Base-by-base conservation (phyloP, 2,797 vertebrate species). In the Erpetoichthys calabaricus region DNA sequence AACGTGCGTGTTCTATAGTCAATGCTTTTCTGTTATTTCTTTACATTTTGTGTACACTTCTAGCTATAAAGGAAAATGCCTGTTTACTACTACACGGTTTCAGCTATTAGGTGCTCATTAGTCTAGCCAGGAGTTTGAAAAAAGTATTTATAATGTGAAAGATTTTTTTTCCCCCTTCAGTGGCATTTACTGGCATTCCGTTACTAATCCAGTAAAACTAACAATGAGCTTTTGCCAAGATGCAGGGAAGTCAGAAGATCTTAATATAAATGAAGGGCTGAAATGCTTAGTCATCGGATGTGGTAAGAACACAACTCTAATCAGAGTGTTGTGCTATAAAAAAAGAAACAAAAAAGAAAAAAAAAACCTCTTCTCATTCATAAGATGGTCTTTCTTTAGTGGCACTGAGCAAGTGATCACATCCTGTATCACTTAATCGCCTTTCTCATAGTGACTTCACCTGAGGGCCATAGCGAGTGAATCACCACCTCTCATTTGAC, bases 161-260 rank as follows among this genome's bases (percentile, higher is more conserved):
- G 25, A 25, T 25, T 25, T 25, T 25, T 25, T 25, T 25, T 25
- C 25, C 25, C 25, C 2, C 25, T 25, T 25, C 2, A 25, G 25
- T 25, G 25, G 25, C 25, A 25, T 64, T 60, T 67, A 67, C 65
- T 61, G 64, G 66, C 44, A 54, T 65, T 58, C 70, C 62, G 75
- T 74, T 78, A 79, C 76, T 75, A 80, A 78, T 79, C 76, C 77
- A 80, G 84, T 83, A 83, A 71, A 73, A 56, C 41, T 71, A 71
- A 49, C 79, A 76, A 75, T 83, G 80, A 82, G 73, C 74, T 81
- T 81, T 84, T 86, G 83, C 85, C 82, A 81, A 80, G 83, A 86
- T 86, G 72, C 70, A 73, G 65, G 76, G 78, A 75, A 74, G 80
- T 75, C 71, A 66, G 77, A 69, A 68, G 47, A 7, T 49, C 63